Base-by-base conservation (phyloP, 23 tunicate species). In the Halocynthia aurantium region DNA sequence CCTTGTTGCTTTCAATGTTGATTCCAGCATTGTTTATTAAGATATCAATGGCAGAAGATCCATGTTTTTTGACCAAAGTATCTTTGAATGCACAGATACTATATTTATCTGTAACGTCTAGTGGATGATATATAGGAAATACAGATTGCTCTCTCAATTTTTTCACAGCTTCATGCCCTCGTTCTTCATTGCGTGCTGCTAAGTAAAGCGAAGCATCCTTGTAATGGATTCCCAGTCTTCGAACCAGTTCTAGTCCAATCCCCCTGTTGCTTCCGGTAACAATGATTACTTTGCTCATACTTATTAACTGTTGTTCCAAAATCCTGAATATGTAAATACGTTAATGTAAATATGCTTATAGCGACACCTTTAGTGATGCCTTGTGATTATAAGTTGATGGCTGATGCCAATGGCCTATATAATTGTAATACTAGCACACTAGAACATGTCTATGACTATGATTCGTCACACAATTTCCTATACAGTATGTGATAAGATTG, bases 1-100 rank as follows among this genome's bases (percentile, higher is more conserved):
- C 61, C 60, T 78, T 83, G 15, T 17, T 50, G 20, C 22, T 5
- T 67, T 13, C 12, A 53, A 61, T 78, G 10, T 73, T 75, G 17
- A 89, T 81, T 65, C 90, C 96, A 44, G 96, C 96, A 85, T 89
- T 89, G 70, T 89, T 80, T 8, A 91, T 52, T 60, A 91, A 58
- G 7, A 91, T 84, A 86, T 91, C 97, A 54, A 85, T 80, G 15
- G 93, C 97, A 31, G 44, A 31, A 31, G 44, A 31, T 7, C 92
- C 92, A 82, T 91, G 77, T 6, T 22, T 19, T 40, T 69, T 12
- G 7, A 68, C 77, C 63, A 89, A 73, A 53, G 80, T 51, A 65
- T 68, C 72, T 54, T 52, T 51, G 19, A 84, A 20, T 12, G 57
- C 53, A 13, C 61, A 68, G 13, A 89, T 85, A 74, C 89, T 84